Conservation (phyloP, 2,888 invertebrate genomes). For the Morinoia aosen region DNA sequence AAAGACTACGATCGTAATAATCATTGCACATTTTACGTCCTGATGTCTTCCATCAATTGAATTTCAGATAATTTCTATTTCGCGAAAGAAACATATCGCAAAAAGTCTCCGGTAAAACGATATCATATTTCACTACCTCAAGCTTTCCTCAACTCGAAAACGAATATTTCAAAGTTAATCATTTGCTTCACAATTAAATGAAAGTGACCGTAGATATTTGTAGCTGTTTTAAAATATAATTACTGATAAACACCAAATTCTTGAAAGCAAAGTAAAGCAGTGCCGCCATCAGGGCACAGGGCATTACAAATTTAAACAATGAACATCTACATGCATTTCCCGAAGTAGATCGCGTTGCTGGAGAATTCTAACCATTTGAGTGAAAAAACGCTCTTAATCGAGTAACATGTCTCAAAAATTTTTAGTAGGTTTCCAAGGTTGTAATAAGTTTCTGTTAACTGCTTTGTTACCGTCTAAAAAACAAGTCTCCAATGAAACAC, state of each 20-base stretch:
- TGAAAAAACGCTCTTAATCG: not conserved
- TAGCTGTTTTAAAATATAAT: too few species aligned
- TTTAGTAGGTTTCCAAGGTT: not conserved
- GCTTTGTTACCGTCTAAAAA: not conserved
- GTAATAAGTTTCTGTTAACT: not conserved
- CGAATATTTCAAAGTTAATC: not conserved
- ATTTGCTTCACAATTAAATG: not conserved
- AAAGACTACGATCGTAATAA: too few species aligned
- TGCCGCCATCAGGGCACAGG: too few species aligned
- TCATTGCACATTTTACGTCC: too few species aligned
- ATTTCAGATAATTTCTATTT: too few species aligned
- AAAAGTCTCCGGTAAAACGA: not conserved
- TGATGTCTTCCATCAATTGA: too few species aligned
- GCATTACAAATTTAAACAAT: too few species aligned
- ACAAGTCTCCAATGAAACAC: not conserved
- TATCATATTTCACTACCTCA: not conserved
- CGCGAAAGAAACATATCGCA: too few species aligned
- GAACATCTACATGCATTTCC: too few species aligned
- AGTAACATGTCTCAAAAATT: not conserved
- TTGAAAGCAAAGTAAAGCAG: too few species aligned
- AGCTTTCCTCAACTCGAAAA: not conserved
- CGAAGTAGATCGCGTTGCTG: too few species aligned
- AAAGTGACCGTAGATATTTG: not conserved
- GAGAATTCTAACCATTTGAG: not conserved
- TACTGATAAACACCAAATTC: too few species aligned